These are phyloP conservation scores for Blastomussa wellsi DNA, from an alignment of 92 coral and sea anemone genomes.

Conservation along the genomic window DNA sequence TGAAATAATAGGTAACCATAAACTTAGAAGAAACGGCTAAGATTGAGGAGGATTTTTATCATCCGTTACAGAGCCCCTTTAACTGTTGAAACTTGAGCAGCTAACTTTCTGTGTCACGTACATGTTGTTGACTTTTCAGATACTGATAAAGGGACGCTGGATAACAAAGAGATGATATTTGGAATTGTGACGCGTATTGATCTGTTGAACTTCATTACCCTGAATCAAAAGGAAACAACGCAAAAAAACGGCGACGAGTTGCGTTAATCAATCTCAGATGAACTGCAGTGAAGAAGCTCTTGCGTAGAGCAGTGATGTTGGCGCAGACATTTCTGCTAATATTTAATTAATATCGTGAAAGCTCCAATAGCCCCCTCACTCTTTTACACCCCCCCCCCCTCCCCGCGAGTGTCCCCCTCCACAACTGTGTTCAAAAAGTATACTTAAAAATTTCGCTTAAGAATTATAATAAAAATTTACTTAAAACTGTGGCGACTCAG, in stretches of 20 bases:
- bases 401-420: too few species aligned
- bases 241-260: constrained; percentile 7
- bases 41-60: too few species aligned
- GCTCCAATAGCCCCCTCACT: too few species aligned
- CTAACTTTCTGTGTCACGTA: background rate
- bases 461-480: too few species aligned
- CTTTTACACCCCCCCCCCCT: too few species aligned
- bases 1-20: too few species aligned
- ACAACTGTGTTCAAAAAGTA: too few species aligned
- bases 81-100: too few species aligned
- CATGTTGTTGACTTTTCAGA: constrained; percentile 35
- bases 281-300: background rate
- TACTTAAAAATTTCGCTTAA: too few species aligned
- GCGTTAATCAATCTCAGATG: background rate
- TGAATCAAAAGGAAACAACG: constrained; percentile 16
- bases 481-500: too few species aligned
- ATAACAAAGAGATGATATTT: constrained; percentile 84
- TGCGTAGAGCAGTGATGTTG: background rate
- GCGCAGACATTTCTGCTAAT: background rate
- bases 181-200: constrained; percentile 92
- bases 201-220: constrained; percentile 82
- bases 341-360: background rate
- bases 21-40: too few species aligned
- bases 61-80: too few species aligned
- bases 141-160: constrained; percentile 51